phyloP scores from a whole-genome alignment of 2,888 invertebrate species.

The Malthinus seriepunctatus region DNA sequence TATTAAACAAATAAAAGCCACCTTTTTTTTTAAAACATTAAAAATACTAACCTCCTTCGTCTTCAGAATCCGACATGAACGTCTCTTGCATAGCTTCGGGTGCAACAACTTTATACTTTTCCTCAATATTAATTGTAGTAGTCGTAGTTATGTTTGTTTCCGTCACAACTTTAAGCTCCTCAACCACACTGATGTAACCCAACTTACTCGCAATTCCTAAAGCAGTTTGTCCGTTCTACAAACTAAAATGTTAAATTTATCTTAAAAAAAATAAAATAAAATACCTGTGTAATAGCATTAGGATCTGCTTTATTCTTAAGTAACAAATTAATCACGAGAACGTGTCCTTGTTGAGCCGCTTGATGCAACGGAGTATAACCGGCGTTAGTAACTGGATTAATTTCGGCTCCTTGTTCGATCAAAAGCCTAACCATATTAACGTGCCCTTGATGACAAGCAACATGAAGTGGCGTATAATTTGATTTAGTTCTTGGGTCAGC shows the following conservation, averaged over 20 bases:
- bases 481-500: conserved; percentile 76
- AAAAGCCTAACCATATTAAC: conserved; percentile 88
- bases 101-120: conserved; percentile 95
- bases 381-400: conserved; percentile 75
- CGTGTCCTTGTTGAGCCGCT: conserved; percentile 98
- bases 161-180: conserved; percentile 91
- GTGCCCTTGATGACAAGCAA: conserved; percentile 97
- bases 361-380: conserved; percentile 97
- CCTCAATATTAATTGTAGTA: conserved; percentile 68
- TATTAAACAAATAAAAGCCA: conserved; percentile 4
- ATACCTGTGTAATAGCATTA: conserved; percentile 91
- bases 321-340: conserved; percentile 88
- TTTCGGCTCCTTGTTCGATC: conserved; percentile 85
- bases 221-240: conserved; percentile 94
- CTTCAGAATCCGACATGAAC: conserved; percentile 98
- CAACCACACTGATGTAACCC: conserved; percentile 98
- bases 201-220: conserved; percentile 94
- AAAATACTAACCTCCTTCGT: conserved; percentile 84
- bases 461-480: conserved; percentile 95
- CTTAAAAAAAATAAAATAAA: conserved; percentile 44
- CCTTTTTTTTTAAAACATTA: conserved; percentile 13
- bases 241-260: conserved; percentile 13
- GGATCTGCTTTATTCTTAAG: conserved; percentile 94
- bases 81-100: conserved; percentile 99
- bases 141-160: conserved; percentile 69